phyloP scores from a whole-genome alignment of 2,888 invertebrate species.

The Lasioglossum morio region DNA sequence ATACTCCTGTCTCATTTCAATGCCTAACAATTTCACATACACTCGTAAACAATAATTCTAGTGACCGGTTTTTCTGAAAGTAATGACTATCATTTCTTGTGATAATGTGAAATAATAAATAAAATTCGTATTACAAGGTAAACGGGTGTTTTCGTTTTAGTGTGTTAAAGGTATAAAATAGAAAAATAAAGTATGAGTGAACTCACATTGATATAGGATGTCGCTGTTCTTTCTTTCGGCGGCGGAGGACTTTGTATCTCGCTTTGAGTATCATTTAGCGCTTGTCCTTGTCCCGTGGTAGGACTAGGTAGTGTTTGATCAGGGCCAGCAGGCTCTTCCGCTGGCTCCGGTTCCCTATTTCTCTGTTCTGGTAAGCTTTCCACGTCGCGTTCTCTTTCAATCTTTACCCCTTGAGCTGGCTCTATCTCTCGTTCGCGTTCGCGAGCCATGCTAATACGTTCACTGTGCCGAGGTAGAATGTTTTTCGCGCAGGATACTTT shows the following conservation, averaged over 20 bases:
- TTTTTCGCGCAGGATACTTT: constrained; percentile 75
- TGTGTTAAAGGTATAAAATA: background rate
- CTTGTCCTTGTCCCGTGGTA: constrained; percentile 84
- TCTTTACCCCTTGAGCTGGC: constrained; percentile 80
- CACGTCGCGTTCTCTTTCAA: constrained; percentile 81
- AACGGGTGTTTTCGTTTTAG: background rate
- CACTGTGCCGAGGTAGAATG: constrained; percentile 79
- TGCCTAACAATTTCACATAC: background rate
- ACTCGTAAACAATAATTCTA: background rate
- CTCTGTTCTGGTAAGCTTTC: constrained; percentile 83
- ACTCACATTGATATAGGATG: constrained; percentile 88
- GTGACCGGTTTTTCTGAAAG: background rate
- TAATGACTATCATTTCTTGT: background rate
- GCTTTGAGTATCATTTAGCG: constrained; percentile 82
- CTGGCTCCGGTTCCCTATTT: constrained; percentile 86
- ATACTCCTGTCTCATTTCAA: background rate
- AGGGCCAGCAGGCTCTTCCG: constrained; percentile 86
- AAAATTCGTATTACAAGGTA: background rate
- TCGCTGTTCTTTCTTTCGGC: constrained; percentile 87
- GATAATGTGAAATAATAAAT: background rate
- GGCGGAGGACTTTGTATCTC: constrained; percentile 85
- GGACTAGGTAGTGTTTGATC: constrained; percentile 85
- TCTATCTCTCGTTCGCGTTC: constrained; percentile 77
- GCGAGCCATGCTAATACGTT: constrained; percentile 74
- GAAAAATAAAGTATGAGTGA: constrained; percentile 1